phyloP scores from a whole-genome alignment of 2,888 invertebrate genomes.

The Quadroppia sp. region DNA sequence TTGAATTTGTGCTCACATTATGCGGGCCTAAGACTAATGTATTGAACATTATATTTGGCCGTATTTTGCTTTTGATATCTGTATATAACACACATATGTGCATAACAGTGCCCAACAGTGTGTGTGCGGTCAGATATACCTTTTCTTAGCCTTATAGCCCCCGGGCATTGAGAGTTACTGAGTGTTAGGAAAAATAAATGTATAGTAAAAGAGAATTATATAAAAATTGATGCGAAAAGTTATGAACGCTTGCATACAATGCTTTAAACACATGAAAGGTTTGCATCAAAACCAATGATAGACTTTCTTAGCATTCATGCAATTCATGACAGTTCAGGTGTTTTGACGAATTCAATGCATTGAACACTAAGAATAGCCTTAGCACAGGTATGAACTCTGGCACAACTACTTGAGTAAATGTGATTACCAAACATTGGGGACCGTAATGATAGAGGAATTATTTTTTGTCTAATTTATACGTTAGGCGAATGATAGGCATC shows the following conservation, averaged over 20 bases:
- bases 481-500: slow-evolving; percentile 12
- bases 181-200: slow-evolving; percentile 1
- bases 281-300: background rate
- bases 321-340: background rate
- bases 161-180: background rate
- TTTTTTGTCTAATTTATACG: slow-evolving; percentile 9
- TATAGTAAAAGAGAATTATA: slow-evolving; percentile 3
- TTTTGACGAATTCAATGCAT: background rate
- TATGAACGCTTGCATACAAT: background rate
- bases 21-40: background rate
- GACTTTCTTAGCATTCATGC: background rate
- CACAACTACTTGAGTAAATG: slow-evolving; percentile 10
- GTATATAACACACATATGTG: background rate
- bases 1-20: background rate
- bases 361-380: too few species aligned
- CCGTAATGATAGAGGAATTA: background rate
- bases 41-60: background rate
- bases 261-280: background rate
- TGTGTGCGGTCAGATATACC: slow-evolving; percentile 11
- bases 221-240: background rate
- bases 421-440: background rate
- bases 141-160: background rate
- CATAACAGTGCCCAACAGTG: background rate
- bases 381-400: background rate
- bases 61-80: background rate